These are phyloP conservation scores for Volucella zonaria DNA, from an alignment of 2,888 invertebrate genomes.

Conservation along the genomic window DNA sequence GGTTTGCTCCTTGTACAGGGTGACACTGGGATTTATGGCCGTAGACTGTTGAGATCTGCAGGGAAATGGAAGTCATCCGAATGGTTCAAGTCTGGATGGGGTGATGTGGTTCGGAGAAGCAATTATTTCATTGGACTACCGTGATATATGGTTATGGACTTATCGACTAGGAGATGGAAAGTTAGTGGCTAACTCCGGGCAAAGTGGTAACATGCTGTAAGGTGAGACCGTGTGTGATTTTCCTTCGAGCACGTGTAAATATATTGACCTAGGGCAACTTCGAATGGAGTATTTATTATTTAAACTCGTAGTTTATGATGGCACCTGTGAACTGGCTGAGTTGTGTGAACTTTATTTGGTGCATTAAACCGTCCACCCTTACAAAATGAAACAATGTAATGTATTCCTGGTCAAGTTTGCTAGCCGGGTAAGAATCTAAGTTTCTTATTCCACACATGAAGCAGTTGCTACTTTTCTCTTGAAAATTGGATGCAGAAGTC, in stretches of 20 bases:
- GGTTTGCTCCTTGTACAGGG: conserved; percentile 38
- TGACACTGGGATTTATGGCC: conserved; percentile 65
- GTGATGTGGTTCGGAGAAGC: conserved; percentile 61
- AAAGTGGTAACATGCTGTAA: conserved; percentile 64
- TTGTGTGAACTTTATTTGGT: background rate
- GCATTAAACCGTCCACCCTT: no score
- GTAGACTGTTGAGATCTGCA: conserved; percentile 59
- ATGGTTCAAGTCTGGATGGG: conserved; percentile 48
- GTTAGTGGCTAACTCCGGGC: conserved; percentile 31
- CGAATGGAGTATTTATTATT: conserved; percentile 57
- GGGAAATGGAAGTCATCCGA: conserved; percentile 36
- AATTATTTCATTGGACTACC: conserved; percentile 72
- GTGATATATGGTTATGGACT: conserved; percentile 71
- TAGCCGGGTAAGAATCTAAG: no score
- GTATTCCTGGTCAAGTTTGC: no score
- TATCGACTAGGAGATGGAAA: conserved; percentile 45
- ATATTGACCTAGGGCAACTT: conserved; percentile 3
- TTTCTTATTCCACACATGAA: no score
- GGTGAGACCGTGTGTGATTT: conserved; percentile 5
- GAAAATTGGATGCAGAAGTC: no score
- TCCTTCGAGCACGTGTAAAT: background rate
- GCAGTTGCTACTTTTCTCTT: no score
- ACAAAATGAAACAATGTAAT: no score
- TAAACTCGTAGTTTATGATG: conserved; percentile 34
- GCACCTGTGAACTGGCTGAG: background rate